Base-by-base conservation (phyloP, 2,797 vertebrate species). In the Sebastes nivosus region DNA sequence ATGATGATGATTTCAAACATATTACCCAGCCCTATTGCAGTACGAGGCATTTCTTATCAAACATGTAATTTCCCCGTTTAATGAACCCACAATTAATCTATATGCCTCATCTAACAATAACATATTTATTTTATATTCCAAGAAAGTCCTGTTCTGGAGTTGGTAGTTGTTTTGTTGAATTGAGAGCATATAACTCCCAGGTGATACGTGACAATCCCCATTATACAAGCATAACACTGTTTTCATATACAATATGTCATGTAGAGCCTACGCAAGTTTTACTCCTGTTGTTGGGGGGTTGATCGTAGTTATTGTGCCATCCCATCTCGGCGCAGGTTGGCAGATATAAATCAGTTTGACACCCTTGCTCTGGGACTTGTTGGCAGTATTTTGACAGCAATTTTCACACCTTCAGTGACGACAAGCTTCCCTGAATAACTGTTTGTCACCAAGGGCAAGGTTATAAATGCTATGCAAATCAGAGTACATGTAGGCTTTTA, bases 341-440 rank as follows among this genome's bases (percentile, higher is more conserved):
- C 30, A 22, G 59, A 38, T 60, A 14, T 7, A 30, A 64, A 13
- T 82, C 42, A 60, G 27, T 60, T 27, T 54, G 36, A 68, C 61
- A 36, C 5, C 12, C 8, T 42, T 12, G 67, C 63, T 79, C 63
- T 9, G 24, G 38, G 58, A 29, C 58, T 52, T 57, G 22, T 67
- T 78, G 58, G 10, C 69, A 58, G 29, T 59, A 16, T 50, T 71
- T 52, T 74, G 70, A 70, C 72, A 68, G 27, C 52, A 38, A 11
- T 34, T 36, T 77, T 82, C 70, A 77, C 69, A 80, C 73, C 52
- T 68, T 38, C 60, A 46, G 18, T 66, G 27, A 70, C 50, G 30
- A 46, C 16, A 50, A 42, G 52, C n/a, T n/a, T 54, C 36, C 42
- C 11, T 55, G 25, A 66, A 72, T 69, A 60, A 66, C 42, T 25